Base-by-base conservation (phyloP, 2,888 invertebrate species). In the Cryptocephalus moraei region DNA sequence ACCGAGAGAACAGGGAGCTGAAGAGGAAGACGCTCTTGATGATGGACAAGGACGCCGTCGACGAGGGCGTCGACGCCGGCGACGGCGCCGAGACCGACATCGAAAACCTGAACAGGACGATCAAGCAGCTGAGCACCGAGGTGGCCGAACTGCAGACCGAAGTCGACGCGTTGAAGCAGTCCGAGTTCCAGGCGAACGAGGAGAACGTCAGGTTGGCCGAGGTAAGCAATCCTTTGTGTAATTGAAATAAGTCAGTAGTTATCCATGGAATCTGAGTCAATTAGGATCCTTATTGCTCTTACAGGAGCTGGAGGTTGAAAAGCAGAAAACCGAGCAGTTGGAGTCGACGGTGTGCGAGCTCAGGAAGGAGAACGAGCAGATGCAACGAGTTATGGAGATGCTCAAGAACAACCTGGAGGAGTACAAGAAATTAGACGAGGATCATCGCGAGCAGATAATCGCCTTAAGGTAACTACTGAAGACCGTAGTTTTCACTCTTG, bases 151-250 rank as follows among this genome's bases (percentile, higher is more conserved):
- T 85, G 12, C 84, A 83, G 65, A 78, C 84, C 0, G 84, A 85
- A 59, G 68, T 82, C 34, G 80, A 74, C 62, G 67, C 79, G 0
- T 78, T 81, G 1, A 75, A 76, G 41, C 72, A 84, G 38, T 78
- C 79, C 44, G 85, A 85, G 71, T 84, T 84, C 54, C 84, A 84
- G 56, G 82, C 84, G 0, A 80, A 81, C 34, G 85, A 85, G 61
- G 74, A 78, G 44, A 76, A 76, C 32, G 73, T 76, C 1, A 75
- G 78, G 10, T 58, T 78, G 9, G 69, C 74, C 8, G 78, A 79
- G 72, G 79, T 78, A 57, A 52, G 50, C 6, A 36, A 6, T 12
- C 38, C 34, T 14, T 40, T 13, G 41, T n/a, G 22, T 4, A 11
- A 38, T 11, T 11, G 38, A 38, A 38, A 11, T 38, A 9, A 14